phyloP scores from a whole-genome alignment of 2,797 vertebrate species.

The Geotrypetes seraphini region DNA sequence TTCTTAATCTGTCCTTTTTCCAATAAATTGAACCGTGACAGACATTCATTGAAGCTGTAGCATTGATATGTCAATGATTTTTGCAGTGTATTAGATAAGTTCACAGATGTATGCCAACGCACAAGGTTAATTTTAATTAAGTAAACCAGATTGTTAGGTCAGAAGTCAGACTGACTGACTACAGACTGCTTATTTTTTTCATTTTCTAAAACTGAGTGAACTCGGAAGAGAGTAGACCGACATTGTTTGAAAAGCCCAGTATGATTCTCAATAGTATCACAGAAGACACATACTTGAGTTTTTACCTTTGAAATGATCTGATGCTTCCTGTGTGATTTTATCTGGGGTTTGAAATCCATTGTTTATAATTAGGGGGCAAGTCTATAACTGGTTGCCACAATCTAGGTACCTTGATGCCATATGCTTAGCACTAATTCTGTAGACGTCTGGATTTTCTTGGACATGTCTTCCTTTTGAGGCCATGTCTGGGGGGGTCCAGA shows the following conservation, averaged over 20 bases:
- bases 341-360: conserved; percentile 3
- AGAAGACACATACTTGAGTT: not conserved
- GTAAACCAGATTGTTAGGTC: conserved; percentile 1
- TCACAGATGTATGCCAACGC: conserved; percentile 8
- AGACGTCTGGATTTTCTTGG: too few relatives aligned
- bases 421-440: too few relatives aligned
- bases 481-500: too few relatives aligned
- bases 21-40: conserved; percentile 8
- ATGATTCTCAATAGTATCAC: conserved; percentile 2
- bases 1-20: conserved; percentile 20
- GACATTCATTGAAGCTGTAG: conserved; percentile 18
- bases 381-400: too few relatives aligned
- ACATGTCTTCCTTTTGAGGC: too few relatives aligned
- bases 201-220: not conserved
- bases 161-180: conserved; percentile 21
- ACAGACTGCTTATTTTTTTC: not conserved
- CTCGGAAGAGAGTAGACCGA: not conserved
- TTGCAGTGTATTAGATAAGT: conserved; percentile 13
- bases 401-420: too few relatives aligned
- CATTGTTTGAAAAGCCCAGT: conserved; percentile 7
- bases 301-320: not conserved
- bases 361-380: too few relatives aligned
- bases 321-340: conserved; percentile 7
- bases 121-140: conserved; percentile 29
- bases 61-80: conserved; percentile 21